These are phyloP conservation scores for Trichopria drosophilae DNA, from an alignment of 2,888 invertebrate species.

Conservation along the genomic window DNA sequence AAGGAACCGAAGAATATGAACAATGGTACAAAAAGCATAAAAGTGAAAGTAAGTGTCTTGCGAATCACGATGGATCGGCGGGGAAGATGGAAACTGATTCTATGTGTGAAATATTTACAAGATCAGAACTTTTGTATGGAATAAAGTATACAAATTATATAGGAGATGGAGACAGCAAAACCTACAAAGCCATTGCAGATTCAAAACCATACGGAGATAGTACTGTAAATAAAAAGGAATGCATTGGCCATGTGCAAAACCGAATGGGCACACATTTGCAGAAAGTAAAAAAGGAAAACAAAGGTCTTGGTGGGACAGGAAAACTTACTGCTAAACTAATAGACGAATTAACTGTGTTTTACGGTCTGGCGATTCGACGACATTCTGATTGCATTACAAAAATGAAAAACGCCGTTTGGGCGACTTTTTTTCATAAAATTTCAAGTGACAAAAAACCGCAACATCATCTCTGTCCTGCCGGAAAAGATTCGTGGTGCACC, in stretches of 20 bases:
- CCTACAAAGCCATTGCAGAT: not conserved
- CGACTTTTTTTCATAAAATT: no score
- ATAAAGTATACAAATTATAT: not conserved
- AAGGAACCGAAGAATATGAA: not conserved
- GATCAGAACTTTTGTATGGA: not conserved
- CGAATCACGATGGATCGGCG: no score
- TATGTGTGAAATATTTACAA: not conserved
- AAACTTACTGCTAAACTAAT: constrained; percentile 7
- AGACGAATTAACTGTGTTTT: not conserved
- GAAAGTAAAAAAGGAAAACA: constrained; percentile 9
- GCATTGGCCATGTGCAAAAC: no score
- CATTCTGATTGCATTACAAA: not conserved
- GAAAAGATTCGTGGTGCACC: no score
- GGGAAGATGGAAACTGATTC: not conserved
- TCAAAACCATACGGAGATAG: not conserved
- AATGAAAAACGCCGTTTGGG: not conserved
- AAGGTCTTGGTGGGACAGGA: constrained; percentile 12
- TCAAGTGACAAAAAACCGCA: no score
- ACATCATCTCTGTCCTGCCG: no score
- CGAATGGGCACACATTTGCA: constrained; percentile 1
- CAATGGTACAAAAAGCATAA: not conserved
- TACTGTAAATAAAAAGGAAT: not conserved
- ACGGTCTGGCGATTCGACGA: not conserved
- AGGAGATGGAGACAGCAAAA: no score
- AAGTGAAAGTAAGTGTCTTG: not conserved